Conservation (phyloP, 1,140 invertebrate genomes). For the Metopolophium dirhodum region DNA sequence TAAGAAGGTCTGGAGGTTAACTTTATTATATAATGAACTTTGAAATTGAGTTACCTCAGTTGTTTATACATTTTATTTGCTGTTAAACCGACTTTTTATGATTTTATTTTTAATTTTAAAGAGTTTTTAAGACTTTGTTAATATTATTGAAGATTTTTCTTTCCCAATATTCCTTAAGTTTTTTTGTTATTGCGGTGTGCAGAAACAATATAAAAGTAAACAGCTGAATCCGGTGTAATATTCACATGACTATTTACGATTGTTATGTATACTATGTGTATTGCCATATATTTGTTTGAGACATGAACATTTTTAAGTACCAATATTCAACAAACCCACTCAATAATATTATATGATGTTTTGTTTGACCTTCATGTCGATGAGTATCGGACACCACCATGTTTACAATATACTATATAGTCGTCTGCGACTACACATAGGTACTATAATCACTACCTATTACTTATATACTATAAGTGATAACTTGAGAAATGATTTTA, state of each 20-base stretch:
- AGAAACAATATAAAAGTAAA: not conserved
- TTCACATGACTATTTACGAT: not conserved
- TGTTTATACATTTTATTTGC: not conserved
- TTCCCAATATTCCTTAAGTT: not conserved
- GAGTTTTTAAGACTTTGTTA: not conserved
- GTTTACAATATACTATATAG: not conserved
- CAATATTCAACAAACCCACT: not conserved
- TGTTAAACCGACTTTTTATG: too few relatives aligned
- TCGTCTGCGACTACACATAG: not conserved
- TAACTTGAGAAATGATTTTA: not conserved
- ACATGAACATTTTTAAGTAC: not conserved
- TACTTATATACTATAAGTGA: too few relatives aligned
- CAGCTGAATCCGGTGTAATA: not conserved
- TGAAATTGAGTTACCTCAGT: not conserved
- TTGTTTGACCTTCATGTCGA: not conserved
- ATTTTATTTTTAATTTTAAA: not conserved
- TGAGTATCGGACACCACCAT: not conserved
- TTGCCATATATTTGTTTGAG: not conserved
- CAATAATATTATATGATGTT: not conserved
- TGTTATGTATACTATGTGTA: not conserved
- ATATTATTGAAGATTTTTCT: too few relatives aligned
- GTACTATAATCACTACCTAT: not conserved
- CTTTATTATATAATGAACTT: too few relatives aligned
- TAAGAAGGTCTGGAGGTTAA: too few relatives aligned
- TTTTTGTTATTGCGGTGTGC: not conserved